Evolutionary conservation across 2,797 vertebrate genomes (phyloP), one percentile per base, ranked within the genome.

Genomic region (Sebastolobus alascanus): DNA sequence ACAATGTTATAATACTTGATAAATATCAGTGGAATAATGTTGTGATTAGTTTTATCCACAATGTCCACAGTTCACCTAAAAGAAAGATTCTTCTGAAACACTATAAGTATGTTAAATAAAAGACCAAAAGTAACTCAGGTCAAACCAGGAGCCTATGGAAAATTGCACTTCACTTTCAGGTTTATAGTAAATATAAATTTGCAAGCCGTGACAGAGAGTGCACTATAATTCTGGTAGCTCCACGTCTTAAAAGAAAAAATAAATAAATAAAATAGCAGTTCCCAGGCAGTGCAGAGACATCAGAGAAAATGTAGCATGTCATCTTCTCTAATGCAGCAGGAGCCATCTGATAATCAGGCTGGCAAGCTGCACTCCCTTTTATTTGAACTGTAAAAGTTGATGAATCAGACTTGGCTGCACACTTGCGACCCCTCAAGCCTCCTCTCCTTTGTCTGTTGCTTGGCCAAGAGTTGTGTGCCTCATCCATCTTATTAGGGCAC

Each of bases 361-460:
- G 91, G 92, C 90, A 84, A 84, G 84, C 88, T 74, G 85, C 83
- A 61, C 87, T 89, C 83, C 61, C 73, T 90, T 92, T 90, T 92
- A 92, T 92, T 91, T 90, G 68, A 89, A 89, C 90, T 80, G 88
- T 90, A 87, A 89, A 92, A 92, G 83, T 91, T 94, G 92, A 94
- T 94, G 90, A 93, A 91, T 94, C 91, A 84, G 87, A 90, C 85
- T 87, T 83, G 87, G 88, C 90, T 86, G 89, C 82, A 71, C 85
- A 79, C 83, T 89, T 86, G 76, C 52, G 54, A 87, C 75, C 88
- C 84, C 77, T 84, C 73, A 10, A 56, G 82, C 84, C 54, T 75
- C 22, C 35, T 72, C 46, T 72, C 55, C 64, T 83, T 86, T 84
- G 81, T 90, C 83, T 89, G 88, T 84, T 72, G 82, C 77, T 33